A percentile compares a stretch with the other conserved stretches of the same genome.
phyloP scores from a whole-genome alignment of 1,140 invertebrate species.

The Theocolax elegans region DNA sequence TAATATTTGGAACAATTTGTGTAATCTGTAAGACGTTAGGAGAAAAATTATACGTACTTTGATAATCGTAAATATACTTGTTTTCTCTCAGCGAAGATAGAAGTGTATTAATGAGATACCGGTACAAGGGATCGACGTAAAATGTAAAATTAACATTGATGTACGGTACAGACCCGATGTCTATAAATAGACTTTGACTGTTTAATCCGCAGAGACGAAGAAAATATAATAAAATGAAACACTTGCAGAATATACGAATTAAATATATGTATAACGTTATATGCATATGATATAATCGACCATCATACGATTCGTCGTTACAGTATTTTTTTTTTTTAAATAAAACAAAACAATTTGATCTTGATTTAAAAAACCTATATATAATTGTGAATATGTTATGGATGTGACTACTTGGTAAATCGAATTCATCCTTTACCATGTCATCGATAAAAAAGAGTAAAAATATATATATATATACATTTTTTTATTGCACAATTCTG shows the following conservation, averaged over 20 bases:
- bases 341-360: too few species aligned
- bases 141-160: slow-evolving; percentile 16
- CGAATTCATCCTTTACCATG: slow-evolving; percentile 1
- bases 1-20: too few species aligned
- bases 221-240: not conserved
- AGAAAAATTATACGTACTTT: too few species aligned
- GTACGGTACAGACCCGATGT: not conserved
- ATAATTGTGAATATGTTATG: slow-evolving; percentile 9
- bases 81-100: too few species aligned
- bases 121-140: not conserved
- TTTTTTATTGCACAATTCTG: not conserved
- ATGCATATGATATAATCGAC: not conserved
- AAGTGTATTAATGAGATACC: not conserved
- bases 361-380: too few species aligned
- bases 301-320: not conserved
- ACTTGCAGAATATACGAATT: not conserved
- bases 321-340: too few species aligned
- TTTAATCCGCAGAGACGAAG: too few species aligned
- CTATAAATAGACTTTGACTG: too few species aligned
- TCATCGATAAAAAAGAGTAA: slow-evolving; percentile 22
- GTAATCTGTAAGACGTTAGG: too few species aligned
- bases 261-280: slow-evolving; percentile 11
- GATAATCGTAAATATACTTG: too few species aligned
- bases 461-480: too few species aligned
- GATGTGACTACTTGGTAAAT: slow-evolving; percentile 22